Conservation (phyloP, 2,113 vertebrate genomes). For the Pollimyrus isidori region DNA sequence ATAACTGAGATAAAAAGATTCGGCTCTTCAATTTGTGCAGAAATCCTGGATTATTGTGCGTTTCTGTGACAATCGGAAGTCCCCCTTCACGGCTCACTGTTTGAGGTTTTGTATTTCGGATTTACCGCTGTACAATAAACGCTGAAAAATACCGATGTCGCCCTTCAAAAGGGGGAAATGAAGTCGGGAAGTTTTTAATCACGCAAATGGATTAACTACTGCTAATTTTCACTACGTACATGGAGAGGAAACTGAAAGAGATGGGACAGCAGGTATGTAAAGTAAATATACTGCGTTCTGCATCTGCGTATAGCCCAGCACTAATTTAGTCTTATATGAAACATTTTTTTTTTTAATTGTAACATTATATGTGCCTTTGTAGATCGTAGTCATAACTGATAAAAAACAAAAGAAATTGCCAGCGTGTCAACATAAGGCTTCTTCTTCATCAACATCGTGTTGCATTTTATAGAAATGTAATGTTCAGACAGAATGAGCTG, state of each 20-base stretch:
- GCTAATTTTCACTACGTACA: not conserved
- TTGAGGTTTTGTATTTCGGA: not conserved
- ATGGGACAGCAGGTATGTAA: constrained; percentile 6
- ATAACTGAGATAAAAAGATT: not conserved
- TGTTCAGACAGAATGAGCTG: not conserved
- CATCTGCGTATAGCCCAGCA: not conserved
- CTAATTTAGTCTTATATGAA: not conserved
- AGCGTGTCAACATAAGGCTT: not conserved
- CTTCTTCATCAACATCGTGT: not conserved
- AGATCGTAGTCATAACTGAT: not conserved
- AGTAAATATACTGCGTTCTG: not conserved
- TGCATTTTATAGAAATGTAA: not conserved
- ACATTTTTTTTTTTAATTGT: not conserved
- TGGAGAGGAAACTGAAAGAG: not conserved
- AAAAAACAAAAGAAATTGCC: not conserved
- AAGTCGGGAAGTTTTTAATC: not conserved
- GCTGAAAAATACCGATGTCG: not conserved
- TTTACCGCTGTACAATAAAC: not conserved
- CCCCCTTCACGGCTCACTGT: not conserved
- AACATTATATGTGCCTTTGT: not conserved
- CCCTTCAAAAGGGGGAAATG: not conserved
- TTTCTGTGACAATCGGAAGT: not conserved
- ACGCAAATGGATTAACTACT: not conserved
- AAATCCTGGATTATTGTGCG: not conserved
- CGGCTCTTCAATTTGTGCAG: not conserved